Base-by-base conservation (phyloP, 2,113 vertebrate genomes). In the Saccopteryx bilineata region DNA sequence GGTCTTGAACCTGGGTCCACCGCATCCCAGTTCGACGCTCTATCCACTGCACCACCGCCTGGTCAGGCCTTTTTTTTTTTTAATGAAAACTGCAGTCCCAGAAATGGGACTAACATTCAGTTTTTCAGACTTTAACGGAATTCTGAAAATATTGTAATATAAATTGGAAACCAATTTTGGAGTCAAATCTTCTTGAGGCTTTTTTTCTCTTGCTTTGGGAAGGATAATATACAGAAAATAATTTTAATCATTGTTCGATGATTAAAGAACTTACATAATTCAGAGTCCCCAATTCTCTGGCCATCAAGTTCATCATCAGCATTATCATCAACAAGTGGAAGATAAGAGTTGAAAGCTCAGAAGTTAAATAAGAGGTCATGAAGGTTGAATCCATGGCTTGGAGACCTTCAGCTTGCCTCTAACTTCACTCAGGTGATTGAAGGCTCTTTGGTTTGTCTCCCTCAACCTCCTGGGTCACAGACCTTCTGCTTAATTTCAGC, bases 141-240 rank as follows among this genome's bases (percentile, higher is more conserved):
- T 75, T 80, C 69, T 96, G 39, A 92, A 24, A 81, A 93, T 87
- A 94, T 68, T 80, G 87, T 65, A 90, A 56, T 72, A 39, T 18
- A 78, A 95, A 81, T 17, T 18, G 52, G 0, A 90, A 94, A 80
- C 11, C 15, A 39, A 71, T 81, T 74, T 87, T 92, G 15, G 11
- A 71, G 91, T 91, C 12, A 95, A 26, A 2, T 66, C 26, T 56
- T 92, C 18, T 52, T 79, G 26, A 82, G 5, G 3, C 7, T 63
- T 78, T 96, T 7, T 78, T 93, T 83, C 23, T 79, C 60, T 33
- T 84, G n/a, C 1, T 58, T 58, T 61, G n/a, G 60, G 50, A 87
- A 84, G 13, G 87, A 71, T 48, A 94, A 72, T 63, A 60, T 75
- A 58, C 6, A 83, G 31, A 79, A 91, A 93, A 93, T 1, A 54